Base-by-base conservation (phyloP, 2,888 invertebrate species). In the Lagria hirta region DNA sequence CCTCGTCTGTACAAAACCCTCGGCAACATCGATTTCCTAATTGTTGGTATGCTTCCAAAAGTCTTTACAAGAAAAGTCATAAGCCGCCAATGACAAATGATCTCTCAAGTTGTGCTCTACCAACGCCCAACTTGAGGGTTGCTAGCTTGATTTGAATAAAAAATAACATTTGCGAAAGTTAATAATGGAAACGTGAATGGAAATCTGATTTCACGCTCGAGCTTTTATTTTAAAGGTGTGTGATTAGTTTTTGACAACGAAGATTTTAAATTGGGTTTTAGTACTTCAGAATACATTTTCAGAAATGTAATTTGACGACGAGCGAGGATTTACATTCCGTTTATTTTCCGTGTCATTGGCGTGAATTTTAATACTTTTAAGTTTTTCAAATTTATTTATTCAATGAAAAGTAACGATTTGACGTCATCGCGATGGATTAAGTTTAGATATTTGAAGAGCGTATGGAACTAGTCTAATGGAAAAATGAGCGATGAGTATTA, bases 181-280 rank as follows among this genome's bases (percentile, higher is more conserved):
- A 72, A 72, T 72, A 72, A 72, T 68, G 70, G 68, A 65, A 68
- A 71, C 72, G 72, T 71, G 72, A 68, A 67, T 64, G 66, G 72
- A 71, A 71, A 71, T 67, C 65, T 64, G 69, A 72, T 71, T 70
- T 69, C 64, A 62, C 60, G 62, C 60, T 57, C 53, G 57, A 58
- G 63, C 64, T 63, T 66, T 68, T 67, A 67, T 66, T 69, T 67
- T 64, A 60, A 66, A 70, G 69, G 69, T 68, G 68, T 61, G 64
- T 61, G 69, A 70, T 71, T 68, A 68, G 65, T 67, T 69, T 66
- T 64, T 61, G 64, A 64, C 65, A 63, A 64, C 62, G 65, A 64
- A 67, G 66, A 66, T 68, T 68, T 66, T 65, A 69, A 70, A 70
- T 70, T 70, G 66, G 69, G 69, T 69, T 70, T 70, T 62, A 64